A percentile compares a stretch with the other conserved stretches of the same genome.
These are phyloP conservation scores for Stegana nigrithorax DNA, from an alignment of 2,888 invertebrate species.

Conservation along the genomic window DNA sequence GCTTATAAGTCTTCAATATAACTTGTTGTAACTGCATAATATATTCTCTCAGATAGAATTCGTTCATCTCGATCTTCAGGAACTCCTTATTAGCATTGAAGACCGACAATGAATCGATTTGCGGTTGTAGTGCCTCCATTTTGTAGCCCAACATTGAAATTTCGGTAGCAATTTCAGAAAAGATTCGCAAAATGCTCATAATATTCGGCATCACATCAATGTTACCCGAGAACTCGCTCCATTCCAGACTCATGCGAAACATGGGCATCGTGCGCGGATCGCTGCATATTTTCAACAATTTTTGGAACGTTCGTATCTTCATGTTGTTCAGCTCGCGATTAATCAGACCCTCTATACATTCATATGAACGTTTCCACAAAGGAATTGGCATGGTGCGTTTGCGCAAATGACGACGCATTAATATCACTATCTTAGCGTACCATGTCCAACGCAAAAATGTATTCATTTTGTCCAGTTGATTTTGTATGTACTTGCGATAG, in stretches of 20 bases:
- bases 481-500: constrained; percentile 53
- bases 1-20: constrained; percentile 71
- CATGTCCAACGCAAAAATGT: constrained; percentile 67
- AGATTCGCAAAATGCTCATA: constrained; percentile 71
- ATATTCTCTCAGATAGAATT: constrained; percentile 71
- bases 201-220: constrained; percentile 74
- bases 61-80: constrained; percentile 73
- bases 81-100: constrained; percentile 61
- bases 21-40: constrained; percentile 71
- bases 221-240: constrained; percentile 37
- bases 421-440: constrained; percentile 66
- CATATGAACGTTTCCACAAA: constrained; percentile 63
- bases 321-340: constrained; percentile 75
- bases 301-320: constrained; percentile 76
- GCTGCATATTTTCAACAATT: constrained; percentile 72
- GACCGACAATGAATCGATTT: constrained; percentile 60
- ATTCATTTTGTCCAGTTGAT: constrained; percentile 63
- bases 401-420: constrained; percentile 60
- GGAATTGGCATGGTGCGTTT: constrained; percentile 52
- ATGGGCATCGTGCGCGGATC: constrained; percentile 73
- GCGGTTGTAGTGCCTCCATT: constrained; percentile 72
- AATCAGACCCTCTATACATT: constrained; percentile 70
- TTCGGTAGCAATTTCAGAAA: constrained; percentile 72
- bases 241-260: constrained; percentile 71
- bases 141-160: constrained; percentile 73